phyloP scores from a whole-genome alignment of 2,113 vertebrate species.

The Paradoxurus hermaphroditus region DNA sequence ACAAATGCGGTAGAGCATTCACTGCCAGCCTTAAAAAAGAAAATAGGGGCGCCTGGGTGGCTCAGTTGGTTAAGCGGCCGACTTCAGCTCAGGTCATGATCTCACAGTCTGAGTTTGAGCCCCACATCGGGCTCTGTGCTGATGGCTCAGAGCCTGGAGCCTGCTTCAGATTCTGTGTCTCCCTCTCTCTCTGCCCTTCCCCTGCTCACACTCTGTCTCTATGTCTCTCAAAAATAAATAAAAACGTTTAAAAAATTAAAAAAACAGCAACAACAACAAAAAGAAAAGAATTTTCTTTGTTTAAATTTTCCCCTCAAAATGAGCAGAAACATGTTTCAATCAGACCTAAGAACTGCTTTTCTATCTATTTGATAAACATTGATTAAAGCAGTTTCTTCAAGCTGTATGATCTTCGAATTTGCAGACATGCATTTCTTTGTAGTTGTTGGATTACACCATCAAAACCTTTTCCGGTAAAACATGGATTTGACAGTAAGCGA shows the following conservation, averaged over 20 bases:
- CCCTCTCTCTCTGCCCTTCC: no score
- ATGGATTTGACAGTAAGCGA: not conserved
- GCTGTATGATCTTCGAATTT: not conserved
- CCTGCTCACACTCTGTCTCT: no score
- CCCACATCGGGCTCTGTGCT: no score
- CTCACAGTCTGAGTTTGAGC: no score
- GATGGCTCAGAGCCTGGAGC: no score
- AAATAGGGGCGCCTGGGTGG: no score
- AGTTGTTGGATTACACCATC: not conserved
- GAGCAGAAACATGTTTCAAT: not conserved
- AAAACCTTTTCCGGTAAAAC: conserved; percentile 9
- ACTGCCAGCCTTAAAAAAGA: not conserved
- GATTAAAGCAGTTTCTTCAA: not conserved
- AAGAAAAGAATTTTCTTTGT: not conserved
- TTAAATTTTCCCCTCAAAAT: not conserved
- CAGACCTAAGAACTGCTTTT: not conserved
- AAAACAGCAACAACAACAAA: no score
- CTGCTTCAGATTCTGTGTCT: no score
- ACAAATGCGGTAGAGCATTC: not conserved
- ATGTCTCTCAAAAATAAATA: no score
- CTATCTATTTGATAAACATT: not conserved
- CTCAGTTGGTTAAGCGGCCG: no score
- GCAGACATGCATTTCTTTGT: not conserved
- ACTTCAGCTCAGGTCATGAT: no score
- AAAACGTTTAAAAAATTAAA: no score